A percentile compares a stretch with the other conserved stretches of the same genome.
phyloP scores from a whole-genome alignment of 2,888 invertebrate genomes.

The Terebella lapidaria region DNA sequence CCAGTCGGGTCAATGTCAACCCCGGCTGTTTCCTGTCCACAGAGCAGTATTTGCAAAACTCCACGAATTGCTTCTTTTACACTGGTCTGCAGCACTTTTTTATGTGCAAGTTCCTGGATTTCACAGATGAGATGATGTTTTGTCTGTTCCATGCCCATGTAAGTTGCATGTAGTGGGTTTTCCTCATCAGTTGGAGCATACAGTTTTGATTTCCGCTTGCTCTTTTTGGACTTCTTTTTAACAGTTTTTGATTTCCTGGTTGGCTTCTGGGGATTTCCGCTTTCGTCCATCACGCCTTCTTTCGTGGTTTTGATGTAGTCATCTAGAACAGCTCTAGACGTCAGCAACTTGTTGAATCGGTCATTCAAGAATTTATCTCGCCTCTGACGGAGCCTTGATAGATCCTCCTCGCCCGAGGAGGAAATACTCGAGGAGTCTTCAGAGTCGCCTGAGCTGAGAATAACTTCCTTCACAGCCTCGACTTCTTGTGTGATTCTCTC shows the following conservation, averaged over 20 bases:
- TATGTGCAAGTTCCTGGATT: constrained; percentile 28
- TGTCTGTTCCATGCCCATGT: constrained; percentile 29
- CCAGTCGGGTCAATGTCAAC: constrained; percentile 16
- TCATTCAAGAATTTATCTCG: neutral
- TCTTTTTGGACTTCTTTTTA: neutral
- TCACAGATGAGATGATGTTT: constrained; percentile 20
- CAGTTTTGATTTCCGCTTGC: neutral
- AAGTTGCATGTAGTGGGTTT: constrained; percentile 31
- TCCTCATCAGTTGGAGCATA: neutral
- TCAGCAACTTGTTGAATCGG: neutral
- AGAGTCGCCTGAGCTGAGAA: neutral
- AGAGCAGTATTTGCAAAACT: constrained; percentile 17
- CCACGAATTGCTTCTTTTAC: constrained; percentile 37
- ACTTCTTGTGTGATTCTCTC: constrained; percentile 29
- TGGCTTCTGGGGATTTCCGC: neutral
- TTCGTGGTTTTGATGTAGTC: neutral
- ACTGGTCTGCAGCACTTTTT: constrained; percentile 37
- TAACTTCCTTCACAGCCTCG: constrained; percentile 1
- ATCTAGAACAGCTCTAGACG: neutral
- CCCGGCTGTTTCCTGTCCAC: constrained; percentile 20
- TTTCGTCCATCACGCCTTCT: neutral
- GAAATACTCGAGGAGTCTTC: neutral
- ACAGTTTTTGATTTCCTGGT: neutral
- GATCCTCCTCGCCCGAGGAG: neutral
- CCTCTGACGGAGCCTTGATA: neutral